Base-by-base conservation (phyloP, 2,113 vertebrate species). In the Callionymus lyra region DNA sequence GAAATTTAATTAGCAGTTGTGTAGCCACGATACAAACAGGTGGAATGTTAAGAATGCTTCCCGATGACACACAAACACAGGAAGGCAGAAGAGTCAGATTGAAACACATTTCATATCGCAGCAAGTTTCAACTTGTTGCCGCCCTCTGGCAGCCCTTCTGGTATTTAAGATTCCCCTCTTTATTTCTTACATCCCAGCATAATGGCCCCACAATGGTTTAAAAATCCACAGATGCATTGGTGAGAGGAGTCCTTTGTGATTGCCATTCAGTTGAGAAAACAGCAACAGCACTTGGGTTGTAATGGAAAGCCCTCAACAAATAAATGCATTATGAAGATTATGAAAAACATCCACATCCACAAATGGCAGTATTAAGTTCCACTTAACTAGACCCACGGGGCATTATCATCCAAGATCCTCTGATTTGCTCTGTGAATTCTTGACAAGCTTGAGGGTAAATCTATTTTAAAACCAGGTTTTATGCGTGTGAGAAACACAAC, bases 41-140 rank as follows among this genome's bases (percentile, higher is more conserved):
- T 91, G 86, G 88, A 90, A 92, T 90, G 83, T 66, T 47, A 83
- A 77, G 87, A 90, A 89, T 89, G 85, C 70, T 12, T 27, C 55
- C 49, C 38, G 57, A 77, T 73, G 65, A 84, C 59, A 78, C 56
- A 60, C 41, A 44, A 13, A 15, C 59, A 15, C 59, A 46, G 34
- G 44, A 43, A 58, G 34, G 46, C 41, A 15, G 38, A 45, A 35
- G 27, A 74, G 60, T 48, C 50, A 63, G 47, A 38, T 44, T 47
- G 47, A 58, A 82, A 76, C 81, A 68, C 15, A 61, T 58, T 82
- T 84, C 53, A 76, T 69, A 72, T 71, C 55, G 54, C 36, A 64
- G 69, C 77, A 45, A 72, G 86, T 82, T 76, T 72, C 57, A 76
- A 81, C 82, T 74, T 81, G 86, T 74, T 70, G 60, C 61, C 43